A percentile compares a stretch with the other conserved stretches of the same genome.
These are phyloP conservation scores for Dermolepida albohirtum DNA, from an alignment of 2,888 invertebrate species.

Conservation along the genomic window DNA sequence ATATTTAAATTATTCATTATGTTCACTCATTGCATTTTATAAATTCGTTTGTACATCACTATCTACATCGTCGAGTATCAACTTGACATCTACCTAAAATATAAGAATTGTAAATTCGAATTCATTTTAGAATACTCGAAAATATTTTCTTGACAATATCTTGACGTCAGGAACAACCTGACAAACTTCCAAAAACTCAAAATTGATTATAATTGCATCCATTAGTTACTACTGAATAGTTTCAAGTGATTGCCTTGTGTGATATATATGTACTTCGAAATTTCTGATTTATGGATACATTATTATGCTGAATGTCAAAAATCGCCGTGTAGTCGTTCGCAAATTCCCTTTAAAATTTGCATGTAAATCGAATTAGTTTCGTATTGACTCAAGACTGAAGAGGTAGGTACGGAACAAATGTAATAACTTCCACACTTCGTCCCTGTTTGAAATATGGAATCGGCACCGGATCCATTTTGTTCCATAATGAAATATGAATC, in stretches of 20 bases:
- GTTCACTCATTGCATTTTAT: no score
- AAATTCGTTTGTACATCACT: not conserved
- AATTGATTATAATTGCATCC: no score
- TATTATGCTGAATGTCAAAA: constrained; percentile 42
- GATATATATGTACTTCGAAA: no score
- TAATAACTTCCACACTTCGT: constrained; percentile 50
- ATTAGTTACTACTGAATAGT: no score
- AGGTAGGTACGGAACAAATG: constrained; percentile 48
- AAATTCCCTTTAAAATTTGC: constrained; percentile 57
- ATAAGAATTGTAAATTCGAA: no score
- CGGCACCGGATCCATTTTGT: constrained; percentile 47
- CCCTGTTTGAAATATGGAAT: constrained; percentile 47
- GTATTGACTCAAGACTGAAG: constrained; percentile 57
- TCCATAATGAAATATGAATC: constrained; percentile 54
- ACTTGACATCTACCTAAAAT: not conserved
- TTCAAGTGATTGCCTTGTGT: no score
- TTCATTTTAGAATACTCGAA: no score
- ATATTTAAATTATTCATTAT: no score
- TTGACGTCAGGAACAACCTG: no score
- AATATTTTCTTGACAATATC: no score
- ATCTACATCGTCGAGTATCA: not conserved
- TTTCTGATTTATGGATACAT: constrained; percentile 36
- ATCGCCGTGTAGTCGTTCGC: constrained; percentile 3
- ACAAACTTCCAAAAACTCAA: no score
- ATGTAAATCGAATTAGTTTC: constrained; percentile 64